Evolutionary conservation across 1,140 invertebrate species (phyloP), one percentile per base, ranked within the genome.

Genomic region (Heliconius congener): DNA sequence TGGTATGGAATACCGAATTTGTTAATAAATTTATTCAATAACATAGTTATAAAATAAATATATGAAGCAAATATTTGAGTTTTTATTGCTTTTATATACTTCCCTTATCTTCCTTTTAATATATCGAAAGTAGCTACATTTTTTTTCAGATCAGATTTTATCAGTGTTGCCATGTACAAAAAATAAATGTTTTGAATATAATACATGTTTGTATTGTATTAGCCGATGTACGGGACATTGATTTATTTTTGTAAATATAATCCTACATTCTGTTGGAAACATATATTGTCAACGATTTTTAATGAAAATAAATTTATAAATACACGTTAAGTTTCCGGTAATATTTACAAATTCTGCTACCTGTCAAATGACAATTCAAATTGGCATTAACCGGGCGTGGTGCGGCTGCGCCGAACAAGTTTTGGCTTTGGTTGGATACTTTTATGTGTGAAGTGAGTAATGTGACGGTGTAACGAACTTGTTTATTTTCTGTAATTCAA

Each of bases 351-450:
- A 27, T 27, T 27, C 11, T 3, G 60, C 60, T 66, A 66, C 60
- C 60, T 66, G 60, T 66, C 60, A 66, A 66, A 46, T 78, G 50
- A 78, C 60, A 78, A 74, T 77, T 75, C 50, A 60, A 79, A 77
- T 72, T 72, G 72, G 71, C 83, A 81, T 80, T 86, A 83, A 84
- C 88, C 91, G 90, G 91, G 91, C 90, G 91, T 93, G 91, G 91
- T 93, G 89, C 91, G 91, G 82, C 87, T 92, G 90, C 90, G 90
- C 89, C 84, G 86, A 87, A 76, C 83, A 83, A 84, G 82, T 79
- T 84, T 83, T 80, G 81, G 82, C 82, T 85, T 87, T 86, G 82
- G 78, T 83, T 84, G 80, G 76, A 76, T 82, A 82, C 78, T 83
- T 89, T 90, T 85, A 82, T 84, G 84, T 87, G 86, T 88, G 85